Conservation (phyloP, 2,797 vertebrate genomes). For the Notamacropus eugenii region DNA sequence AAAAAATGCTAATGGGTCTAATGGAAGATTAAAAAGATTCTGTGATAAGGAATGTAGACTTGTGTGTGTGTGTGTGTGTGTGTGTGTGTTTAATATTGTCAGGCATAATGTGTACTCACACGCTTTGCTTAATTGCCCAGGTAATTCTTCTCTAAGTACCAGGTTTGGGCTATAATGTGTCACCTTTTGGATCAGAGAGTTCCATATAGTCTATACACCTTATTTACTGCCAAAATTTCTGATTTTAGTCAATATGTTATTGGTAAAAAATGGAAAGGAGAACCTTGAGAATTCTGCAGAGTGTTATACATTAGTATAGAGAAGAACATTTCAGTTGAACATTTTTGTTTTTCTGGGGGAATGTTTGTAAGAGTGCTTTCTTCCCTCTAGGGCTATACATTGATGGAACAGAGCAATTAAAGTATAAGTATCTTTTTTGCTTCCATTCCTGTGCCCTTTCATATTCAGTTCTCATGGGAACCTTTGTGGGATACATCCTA, state of each 20-base stretch:
- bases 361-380: not conserved
- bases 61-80: not conserved
- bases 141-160: not conserved
- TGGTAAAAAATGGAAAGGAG: not conserved
- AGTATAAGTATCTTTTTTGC: not conserved
- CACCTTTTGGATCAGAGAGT: not conserved
- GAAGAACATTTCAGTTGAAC: not conserved
- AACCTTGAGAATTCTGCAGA: not conserved
- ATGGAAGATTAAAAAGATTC: not conserved
- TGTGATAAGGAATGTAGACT: not conserved
- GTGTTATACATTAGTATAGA: not conserved
- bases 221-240: not conserved
- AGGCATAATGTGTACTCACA: not conserved
- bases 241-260: not conserved
- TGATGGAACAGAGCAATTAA: not conserved
- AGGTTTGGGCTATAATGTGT: not conserved
- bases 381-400: not conserved
- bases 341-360: not conserved
- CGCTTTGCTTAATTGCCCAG: not conserved
- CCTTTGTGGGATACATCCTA: not conserved
- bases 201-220: not conserved
- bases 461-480: conserved; percentile 21
- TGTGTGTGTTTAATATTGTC: not conserved
- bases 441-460: not conserved
- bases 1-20: not conserved